A percentile compares a stretch with the other conserved stretches of the same genome.
Conservation (phyloP, 2,797 vertebrate species). For the Typhlichthys subterraneus region DNA sequence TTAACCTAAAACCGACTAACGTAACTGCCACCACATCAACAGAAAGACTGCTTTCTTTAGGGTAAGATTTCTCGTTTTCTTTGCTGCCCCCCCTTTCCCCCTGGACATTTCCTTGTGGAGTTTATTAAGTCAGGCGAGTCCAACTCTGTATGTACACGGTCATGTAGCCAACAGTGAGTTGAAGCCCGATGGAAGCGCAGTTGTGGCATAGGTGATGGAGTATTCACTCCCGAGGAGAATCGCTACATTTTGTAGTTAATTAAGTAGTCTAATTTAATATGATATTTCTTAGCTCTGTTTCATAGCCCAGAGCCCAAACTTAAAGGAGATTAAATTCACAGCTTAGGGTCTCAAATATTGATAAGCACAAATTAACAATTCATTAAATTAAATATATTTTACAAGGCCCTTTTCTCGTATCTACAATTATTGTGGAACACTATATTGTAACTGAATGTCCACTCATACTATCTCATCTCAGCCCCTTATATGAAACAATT, state of each 20-base stretch:
- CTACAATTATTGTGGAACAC: background rate
- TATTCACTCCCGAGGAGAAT: background rate
- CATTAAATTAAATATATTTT: background rate
- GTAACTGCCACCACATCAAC: slow-evolving; percentile 34
- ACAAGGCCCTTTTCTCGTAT: background rate
- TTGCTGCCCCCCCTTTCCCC: no score
- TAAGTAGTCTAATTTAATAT: no score
- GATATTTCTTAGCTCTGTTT: background rate
- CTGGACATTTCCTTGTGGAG: background rate
- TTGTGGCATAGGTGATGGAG: background rate
- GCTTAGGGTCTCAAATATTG: background rate
- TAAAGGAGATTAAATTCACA: background rate
- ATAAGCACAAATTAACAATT: background rate
- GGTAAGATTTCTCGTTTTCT: background rate
- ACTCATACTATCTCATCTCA: background rate
- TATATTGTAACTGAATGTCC: background rate
- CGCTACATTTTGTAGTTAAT: background rate
- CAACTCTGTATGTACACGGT: background rate
- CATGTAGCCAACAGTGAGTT: slow-evolving; percentile 5
- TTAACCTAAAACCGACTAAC: slow-evolving; percentile 34
- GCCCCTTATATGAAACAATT: slow-evolving; percentile 9
- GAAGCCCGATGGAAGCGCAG: background rate
- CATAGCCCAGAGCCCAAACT: background rate
- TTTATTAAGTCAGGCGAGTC: no score
- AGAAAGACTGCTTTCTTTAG: slow-evolving; percentile 25